Evolutionary conservation across 1,140 invertebrate genomes (phyloP).

Genomic region (Colletes gigas): DNA sequence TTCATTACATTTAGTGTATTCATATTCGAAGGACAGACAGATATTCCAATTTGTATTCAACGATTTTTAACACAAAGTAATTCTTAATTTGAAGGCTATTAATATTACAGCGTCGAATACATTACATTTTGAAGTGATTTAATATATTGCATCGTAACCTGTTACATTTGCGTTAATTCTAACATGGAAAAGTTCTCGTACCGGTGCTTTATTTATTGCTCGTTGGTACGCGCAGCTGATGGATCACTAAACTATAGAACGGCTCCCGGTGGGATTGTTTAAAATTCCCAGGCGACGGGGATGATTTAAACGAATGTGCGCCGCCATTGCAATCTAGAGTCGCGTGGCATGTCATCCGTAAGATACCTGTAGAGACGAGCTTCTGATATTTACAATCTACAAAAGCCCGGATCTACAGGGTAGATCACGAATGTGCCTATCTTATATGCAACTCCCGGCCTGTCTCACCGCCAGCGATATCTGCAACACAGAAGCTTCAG

Average conservation of each 20-base stretch:
- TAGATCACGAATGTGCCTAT: constrained; percentile 96
- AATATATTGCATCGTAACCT: neutral
- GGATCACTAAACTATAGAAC: neutral
- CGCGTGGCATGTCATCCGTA: constrained; percentile 92
- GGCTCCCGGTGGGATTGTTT: neutral
- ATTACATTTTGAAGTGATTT: no score
- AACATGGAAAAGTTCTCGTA: neutral
- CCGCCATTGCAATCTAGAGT: constrained; percentile 70
- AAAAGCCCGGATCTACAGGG: constrained; percentile 99
- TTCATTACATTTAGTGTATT: neutral
- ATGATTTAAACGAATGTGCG: neutral
- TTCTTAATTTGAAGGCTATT: no score
- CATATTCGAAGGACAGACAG: no score
- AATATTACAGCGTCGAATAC: neutral
- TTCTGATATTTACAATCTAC: constrained; percentile 94
- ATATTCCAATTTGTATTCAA: neutral
- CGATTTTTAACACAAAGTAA: neutral
- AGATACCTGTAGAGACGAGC: constrained; percentile 99
- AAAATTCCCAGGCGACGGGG: neutral
- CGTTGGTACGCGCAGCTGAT: neutral
- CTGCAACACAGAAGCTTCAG: constrained; percentile 53
- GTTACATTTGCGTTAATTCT: neutral
- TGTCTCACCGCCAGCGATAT: constrained; percentile 26
- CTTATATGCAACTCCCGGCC: constrained; percentile 62
- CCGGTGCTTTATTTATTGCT: neutral